Percentiles rank a stretch among this genome's conserved stretches.
These are phyloP conservation scores for Atta cephalotes DNA, from an alignment of 1,140 invertebrate genomes.

Conservation along the genomic window DNA sequence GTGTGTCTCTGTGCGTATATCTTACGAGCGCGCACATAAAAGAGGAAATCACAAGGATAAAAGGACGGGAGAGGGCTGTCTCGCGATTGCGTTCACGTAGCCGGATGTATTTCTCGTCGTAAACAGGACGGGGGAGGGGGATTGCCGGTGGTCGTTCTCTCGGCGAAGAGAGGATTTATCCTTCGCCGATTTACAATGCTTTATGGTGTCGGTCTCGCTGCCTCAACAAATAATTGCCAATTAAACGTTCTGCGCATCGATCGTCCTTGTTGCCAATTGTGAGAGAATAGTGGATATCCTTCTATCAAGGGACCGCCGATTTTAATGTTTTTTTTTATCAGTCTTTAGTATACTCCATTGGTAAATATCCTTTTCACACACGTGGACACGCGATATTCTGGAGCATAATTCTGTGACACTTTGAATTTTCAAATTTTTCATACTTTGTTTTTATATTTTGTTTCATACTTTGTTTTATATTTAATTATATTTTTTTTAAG, in stretches of 20 bases:
- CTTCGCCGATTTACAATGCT: conserved; percentile 80
- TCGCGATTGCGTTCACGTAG: conserved; percentile 45
- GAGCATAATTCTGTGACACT: neutral
- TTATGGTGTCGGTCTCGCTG: conserved; percentile 80
- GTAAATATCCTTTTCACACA: neutral
- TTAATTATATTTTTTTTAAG: no score
- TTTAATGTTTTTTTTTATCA: conserved; percentile 7
- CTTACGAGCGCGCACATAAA: neutral
- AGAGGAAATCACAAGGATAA: conserved; percentile 11
- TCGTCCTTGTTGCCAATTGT: conserved; percentile 70
- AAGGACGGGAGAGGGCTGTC: conserved; percentile 35
- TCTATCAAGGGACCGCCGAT: conserved; percentile 47
- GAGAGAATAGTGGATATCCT: conserved; percentile 66
- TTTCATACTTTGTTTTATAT: neutral
- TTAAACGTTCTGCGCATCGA: conserved; percentile 79
- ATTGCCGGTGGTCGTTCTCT: conserved; percentile 56
- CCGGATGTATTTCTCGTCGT: conserved; percentile 63
- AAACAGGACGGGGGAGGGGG: neutral
- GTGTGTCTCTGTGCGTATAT: conserved; percentile 21
- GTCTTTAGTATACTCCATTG: neutral
- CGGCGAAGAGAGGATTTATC: conserved; percentile 79
- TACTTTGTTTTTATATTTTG: no score
- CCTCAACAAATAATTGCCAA: conserved; percentile 83
- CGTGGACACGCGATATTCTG: neutral
- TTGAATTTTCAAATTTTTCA: neutral